A percentile compares a stretch with the other conserved stretches of the same genome.
phyloP scores from a whole-genome alignment of 2,797 vertebrate species.

The Hippopotamyrus pictus region DNA sequence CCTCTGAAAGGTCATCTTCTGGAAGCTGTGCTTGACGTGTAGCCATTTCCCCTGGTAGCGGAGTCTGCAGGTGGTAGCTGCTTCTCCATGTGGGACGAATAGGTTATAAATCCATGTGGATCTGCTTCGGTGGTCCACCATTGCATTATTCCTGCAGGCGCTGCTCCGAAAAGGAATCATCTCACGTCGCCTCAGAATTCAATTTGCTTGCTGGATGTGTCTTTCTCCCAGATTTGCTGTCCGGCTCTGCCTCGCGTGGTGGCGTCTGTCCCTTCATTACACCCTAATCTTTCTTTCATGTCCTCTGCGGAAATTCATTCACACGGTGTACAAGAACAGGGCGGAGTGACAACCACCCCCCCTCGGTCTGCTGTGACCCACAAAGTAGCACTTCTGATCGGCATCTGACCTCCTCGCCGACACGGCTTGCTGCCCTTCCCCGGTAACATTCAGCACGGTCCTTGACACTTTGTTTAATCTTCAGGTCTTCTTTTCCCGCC shows the following conservation, averaged over 20 bases:
- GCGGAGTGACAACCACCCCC: neutral
- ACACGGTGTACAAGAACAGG: neutral
- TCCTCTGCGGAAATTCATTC: neutral
- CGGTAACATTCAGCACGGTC: neutral
- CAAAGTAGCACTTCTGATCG: neutral
- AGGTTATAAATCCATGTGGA: slow-evolving; percentile 4
- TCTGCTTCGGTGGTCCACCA: neutral
- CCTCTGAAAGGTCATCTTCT: neutral
- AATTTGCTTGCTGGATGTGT: neutral
- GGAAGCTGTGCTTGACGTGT: neutral
- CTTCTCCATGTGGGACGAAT: neutral
- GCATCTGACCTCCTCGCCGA: neutral
- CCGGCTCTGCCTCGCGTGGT: neutral
- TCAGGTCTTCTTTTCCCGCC: neutral
- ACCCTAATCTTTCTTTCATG: neutral
- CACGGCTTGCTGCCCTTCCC: neutral
- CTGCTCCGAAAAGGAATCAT: neutral
- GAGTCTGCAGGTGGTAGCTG: neutral
- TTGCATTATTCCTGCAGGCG: slow-evolving; percentile 17
- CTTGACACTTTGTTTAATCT: neutral
- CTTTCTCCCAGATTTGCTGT: neutral
- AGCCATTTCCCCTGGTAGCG: neutral
- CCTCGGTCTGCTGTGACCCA: neutral
- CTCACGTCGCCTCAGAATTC: slow-evolving; percentile 11
- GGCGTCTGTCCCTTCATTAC: neutral